A percentile compares a stretch with the other conserved stretches of the same genome.
These are phyloP conservation scores for Caenorhabditis latens DNA, from an alignment of 1,140 invertebrate genomes.

Conservation along the genomic window DNA sequence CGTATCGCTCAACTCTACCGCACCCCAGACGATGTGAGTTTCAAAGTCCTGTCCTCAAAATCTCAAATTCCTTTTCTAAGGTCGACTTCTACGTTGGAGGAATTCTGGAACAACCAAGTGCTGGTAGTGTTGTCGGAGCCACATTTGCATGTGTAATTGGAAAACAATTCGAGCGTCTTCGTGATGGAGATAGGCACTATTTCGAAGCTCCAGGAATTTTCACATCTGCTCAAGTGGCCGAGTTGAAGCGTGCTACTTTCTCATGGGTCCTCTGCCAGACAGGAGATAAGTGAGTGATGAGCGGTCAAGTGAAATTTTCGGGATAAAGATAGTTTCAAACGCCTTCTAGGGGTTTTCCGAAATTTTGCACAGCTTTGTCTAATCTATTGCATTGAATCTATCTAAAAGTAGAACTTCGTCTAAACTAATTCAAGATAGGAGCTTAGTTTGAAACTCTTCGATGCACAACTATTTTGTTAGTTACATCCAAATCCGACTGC, in stretches of 20 bases:
- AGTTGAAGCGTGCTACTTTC: constrained; percentile 84
- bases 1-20: constrained; percentile 62
- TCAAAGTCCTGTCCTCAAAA: too few species aligned
- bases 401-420: too few species aligned
- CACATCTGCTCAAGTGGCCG: constrained; percentile 83
- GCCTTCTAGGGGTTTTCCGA: too few species aligned
- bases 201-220: constrained; percentile 92
- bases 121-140: constrained; percentile 89
- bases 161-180: constrained; percentile 89
- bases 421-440: too few species aligned
- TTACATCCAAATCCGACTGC: too few species aligned
- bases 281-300: constrained; percentile 80
- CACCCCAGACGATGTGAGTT: constrained; percentile 82
- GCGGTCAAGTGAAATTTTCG: too few species aligned
- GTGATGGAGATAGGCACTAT: constrained; percentile 85
- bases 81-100: constrained; percentile 88
- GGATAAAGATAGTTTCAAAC: too few species aligned
- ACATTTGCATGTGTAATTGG: constrained; percentile 95
- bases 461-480: too few species aligned
- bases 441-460: too few species aligned
- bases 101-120: constrained; percentile 83
- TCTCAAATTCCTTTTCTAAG: background rate
- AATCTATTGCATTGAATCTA: too few species aligned
- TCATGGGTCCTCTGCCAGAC: constrained; percentile 87
- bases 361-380: too few species aligned